A percentile compares a stretch with the other conserved stretches of the same genome.
These are phyloP conservation scores for Himalopsyche kuldschensis DNA, from an alignment of 2,888 invertebrate genomes.

Conservation along the genomic window DNA sequence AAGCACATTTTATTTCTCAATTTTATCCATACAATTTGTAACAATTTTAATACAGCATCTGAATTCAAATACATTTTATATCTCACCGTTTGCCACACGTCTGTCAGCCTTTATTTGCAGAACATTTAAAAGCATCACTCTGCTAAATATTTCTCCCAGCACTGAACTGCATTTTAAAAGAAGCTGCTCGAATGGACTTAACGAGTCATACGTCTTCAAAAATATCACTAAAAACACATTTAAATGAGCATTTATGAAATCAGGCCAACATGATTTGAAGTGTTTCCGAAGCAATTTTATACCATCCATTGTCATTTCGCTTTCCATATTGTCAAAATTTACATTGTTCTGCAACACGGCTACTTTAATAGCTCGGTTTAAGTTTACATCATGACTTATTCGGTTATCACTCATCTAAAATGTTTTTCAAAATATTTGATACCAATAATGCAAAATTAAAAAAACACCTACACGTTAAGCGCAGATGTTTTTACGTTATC, in stretches of 20 bases:
- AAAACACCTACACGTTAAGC: too few relatives aligned
- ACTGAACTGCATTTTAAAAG: constrained; percentile 67
- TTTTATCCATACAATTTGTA: too few relatives aligned
- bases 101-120: constrained; percentile 54
- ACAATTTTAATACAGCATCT: too few relatives aligned
- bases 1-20: too few relatives aligned
- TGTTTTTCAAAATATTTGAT: background rate
- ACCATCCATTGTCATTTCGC: constrained; percentile 62
- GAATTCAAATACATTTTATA: background rate
- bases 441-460: background rate
- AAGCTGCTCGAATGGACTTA: constrained; percentile 66
- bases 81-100: constrained; percentile 57
- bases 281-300: constrained; percentile 32
- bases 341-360: constrained; percentile 56
- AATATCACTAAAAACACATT: constrained; percentile 57
- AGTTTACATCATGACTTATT: background rate
- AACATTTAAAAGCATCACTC: constrained; percentile 61
- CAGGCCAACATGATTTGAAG: background rate
- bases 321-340: constrained; percentile 56
- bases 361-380: constrained; percentile 42
- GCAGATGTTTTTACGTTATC: too few relatives aligned
- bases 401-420: background rate
- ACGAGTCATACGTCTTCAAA: constrained; percentile 65
- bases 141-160: constrained; percentile 64
- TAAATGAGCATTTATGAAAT: background rate